phyloP scores from a whole-genome alignment of 2,797 vertebrate genomes.

The Leptodactylus fallax region DNA sequence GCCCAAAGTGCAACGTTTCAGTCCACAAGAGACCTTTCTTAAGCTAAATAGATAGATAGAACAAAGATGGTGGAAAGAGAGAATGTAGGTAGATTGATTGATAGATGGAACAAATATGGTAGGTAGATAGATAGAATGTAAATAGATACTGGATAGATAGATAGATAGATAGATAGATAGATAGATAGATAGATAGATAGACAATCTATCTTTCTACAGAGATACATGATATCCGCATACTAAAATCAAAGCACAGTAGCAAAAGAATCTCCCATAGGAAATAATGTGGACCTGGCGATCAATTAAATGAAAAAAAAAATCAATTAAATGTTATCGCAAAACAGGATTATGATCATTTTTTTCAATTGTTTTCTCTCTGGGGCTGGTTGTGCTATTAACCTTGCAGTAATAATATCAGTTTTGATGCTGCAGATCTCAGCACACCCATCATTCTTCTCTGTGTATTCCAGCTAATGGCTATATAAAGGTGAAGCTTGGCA shows the following conservation, averaged over 20 bases:
- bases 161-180: neutral
- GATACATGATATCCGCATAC: neutral
- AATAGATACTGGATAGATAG: neutral
- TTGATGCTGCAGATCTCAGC: slow-evolving; percentile 42
- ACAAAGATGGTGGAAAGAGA: too few species aligned
- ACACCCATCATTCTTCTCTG: slow-evolving; percentile 26
- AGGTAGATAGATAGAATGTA: neutral
- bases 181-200: neutral
- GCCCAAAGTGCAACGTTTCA: too few species aligned
- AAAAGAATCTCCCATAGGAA: slow-evolving; percentile 34
- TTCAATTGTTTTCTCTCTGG: slow-evolving; percentile 16
- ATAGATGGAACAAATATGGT: neutral
- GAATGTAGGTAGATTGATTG: neutral
- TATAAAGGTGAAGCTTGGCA: slow-evolving; percentile 4
- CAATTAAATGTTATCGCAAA: slow-evolving; percentile 31
- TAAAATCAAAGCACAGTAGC: neutral
- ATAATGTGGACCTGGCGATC: slow-evolving; percentile 20
- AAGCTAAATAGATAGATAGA: neutral
- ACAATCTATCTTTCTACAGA: neutral
- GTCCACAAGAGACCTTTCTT: too few species aligned
- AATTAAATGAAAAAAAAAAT: slow-evolving; percentile 38
- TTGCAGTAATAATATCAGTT: slow-evolving; percentile 23
- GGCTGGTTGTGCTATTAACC: slow-evolving; percentile 46
- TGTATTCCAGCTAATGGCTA: slow-evolving; percentile 16
- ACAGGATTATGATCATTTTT: slow-evolving; percentile 14